Evolutionary conservation across 1,140 invertebrate species (phyloP).

Genomic region (Ips nitidus): DNA sequence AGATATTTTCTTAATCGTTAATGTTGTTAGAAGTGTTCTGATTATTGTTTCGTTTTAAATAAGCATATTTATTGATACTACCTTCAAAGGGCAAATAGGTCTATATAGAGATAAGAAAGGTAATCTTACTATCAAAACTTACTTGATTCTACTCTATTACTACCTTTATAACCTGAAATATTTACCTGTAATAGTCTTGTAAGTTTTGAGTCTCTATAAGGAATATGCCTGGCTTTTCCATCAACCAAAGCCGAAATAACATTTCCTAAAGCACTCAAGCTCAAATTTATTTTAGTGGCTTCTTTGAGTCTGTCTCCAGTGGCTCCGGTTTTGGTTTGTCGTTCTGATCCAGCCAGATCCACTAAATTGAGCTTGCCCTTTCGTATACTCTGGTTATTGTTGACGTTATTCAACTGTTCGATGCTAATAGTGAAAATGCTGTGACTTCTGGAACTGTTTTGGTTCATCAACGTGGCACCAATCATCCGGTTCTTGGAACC

Average conservation of each 20-base stretch:
- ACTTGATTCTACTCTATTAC: no score
- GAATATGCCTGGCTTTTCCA: constrained; percentile 87
- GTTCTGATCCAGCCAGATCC: constrained; percentile 86
- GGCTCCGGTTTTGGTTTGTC: constrained; percentile 84
- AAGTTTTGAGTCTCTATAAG: constrained; percentile 92
- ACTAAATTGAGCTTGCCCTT: constrained; percentile 82
- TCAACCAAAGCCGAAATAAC: constrained; percentile 92
- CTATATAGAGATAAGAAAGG: no score
- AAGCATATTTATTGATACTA: no score
- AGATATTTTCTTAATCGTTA: no score
- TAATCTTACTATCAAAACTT: no score
- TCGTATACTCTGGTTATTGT: constrained; percentile 59
- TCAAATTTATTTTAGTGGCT: constrained; percentile 95
- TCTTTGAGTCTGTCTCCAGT: constrained; percentile 87
- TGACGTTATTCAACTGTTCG: constrained; percentile 68
- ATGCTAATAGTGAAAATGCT: constrained; percentile 90
- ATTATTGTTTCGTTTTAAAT: no score
- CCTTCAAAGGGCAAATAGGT: no score
- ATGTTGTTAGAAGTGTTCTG: no score
- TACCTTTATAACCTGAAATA: not conserved
- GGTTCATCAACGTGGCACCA: constrained; percentile 92
- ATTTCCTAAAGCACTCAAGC: constrained; percentile 89
- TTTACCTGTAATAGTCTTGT: constrained; percentile 80
- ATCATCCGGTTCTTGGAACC: constrained; percentile 81
- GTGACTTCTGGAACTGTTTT: constrained; percentile 84